Evolutionary conservation across 2,797 vertebrate species (phyloP).

Genomic region (Girardinus metallicus): DNA sequence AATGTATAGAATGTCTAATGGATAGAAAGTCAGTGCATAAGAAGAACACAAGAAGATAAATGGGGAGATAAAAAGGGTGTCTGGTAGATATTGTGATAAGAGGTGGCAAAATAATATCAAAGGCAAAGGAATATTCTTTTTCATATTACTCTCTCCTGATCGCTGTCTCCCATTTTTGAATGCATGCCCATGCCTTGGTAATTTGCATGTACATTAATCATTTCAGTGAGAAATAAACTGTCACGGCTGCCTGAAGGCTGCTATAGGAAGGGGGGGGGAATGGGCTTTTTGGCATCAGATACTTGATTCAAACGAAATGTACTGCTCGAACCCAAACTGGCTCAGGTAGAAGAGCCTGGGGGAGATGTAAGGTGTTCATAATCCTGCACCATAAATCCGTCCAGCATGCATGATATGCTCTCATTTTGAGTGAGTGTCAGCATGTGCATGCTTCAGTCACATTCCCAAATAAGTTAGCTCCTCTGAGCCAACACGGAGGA

Average conservation of each 20-base stretch:
- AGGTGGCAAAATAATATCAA: slow-evolving; percentile 64
- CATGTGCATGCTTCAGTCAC: slow-evolving; percentile 47
- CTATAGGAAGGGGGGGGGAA: slow-evolving; percentile 45
- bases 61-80: slow-evolving; percentile 52
- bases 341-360: slow-evolving; percentile 43
- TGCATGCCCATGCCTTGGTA: slow-evolving; percentile 72
- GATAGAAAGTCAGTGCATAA: slow-evolving; percentile 29
- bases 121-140: slow-evolving; percentile 72
- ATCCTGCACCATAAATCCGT: slow-evolving; percentile 75
- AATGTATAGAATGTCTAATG: slow-evolving; percentile 62
- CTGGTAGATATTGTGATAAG: slow-evolving; percentile 62
- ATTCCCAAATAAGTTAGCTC: slow-evolving; percentile 73
- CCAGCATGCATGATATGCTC: slow-evolving; percentile 76
- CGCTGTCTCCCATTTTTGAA: slow-evolving; percentile 75
- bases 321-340: slow-evolving; percentile 71
- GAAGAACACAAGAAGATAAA: slow-evolving; percentile 46
- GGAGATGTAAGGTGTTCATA: slow-evolving; percentile 75
- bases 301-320: slow-evolving; percentile 69
- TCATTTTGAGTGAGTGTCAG: slow-evolving; percentile 58
- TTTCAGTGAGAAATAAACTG: slow-evolving; percentile 76
- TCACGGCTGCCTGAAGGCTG: slow-evolving; percentile 70
- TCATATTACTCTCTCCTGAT: slow-evolving; percentile 74
- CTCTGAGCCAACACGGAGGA: slow-evolving; percentile 73
- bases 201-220: slow-evolving; percentile 82
- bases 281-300: slow-evolving; percentile 66